These are phyloP conservation scores for Pristionchus maxplancki DNA, from an alignment of 2,888 invertebrate species.

Conservation along the genomic window DNA sequence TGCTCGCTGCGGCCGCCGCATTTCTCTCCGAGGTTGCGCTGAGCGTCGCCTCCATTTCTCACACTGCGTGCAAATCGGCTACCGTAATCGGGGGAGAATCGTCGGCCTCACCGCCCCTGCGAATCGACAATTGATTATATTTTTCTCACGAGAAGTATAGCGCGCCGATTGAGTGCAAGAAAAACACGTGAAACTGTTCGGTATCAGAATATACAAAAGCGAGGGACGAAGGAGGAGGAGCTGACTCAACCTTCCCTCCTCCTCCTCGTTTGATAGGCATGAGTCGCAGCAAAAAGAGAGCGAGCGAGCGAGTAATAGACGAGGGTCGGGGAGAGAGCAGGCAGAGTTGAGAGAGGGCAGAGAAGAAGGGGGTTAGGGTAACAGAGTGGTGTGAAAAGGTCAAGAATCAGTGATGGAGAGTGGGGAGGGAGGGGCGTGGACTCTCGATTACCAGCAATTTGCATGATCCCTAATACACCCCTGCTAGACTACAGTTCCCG, in stretches of 20 bases:
- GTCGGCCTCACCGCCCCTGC: slow-evolving; percentile 43
- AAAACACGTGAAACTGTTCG: neutral
- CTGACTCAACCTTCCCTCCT: neutral
- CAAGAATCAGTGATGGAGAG: slow-evolving; percentile 19
- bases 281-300: neutral
- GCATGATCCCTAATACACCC: neutral
- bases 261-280: slow-evolving; percentile 12
- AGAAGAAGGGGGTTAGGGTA: neutral
- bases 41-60: neutral
- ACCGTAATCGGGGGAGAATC: neutral
- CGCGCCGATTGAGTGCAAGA: neutral
- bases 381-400: slow-evolving; percentile 24
- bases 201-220: neutral
- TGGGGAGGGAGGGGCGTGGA: neutral
- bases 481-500: too few relatives aligned
- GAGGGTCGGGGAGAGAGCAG: neutral
- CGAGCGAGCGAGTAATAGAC: neutral
- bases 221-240: neutral
- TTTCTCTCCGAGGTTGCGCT: slow-evolving; percentile 7
- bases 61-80: neutral
- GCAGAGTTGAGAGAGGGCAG: neutral
- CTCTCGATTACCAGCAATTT: neutral
- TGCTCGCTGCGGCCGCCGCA: neutral
- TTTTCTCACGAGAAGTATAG: neutral
- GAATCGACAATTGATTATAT: neutral